A percentile compares a stretch with the other conserved stretches of the same genome.
These are phyloP conservation scores for Phalacrocorax aristotelis DNA, from an alignment of 2,113 vertebrate genomes.

Conservation along the genomic window DNA sequence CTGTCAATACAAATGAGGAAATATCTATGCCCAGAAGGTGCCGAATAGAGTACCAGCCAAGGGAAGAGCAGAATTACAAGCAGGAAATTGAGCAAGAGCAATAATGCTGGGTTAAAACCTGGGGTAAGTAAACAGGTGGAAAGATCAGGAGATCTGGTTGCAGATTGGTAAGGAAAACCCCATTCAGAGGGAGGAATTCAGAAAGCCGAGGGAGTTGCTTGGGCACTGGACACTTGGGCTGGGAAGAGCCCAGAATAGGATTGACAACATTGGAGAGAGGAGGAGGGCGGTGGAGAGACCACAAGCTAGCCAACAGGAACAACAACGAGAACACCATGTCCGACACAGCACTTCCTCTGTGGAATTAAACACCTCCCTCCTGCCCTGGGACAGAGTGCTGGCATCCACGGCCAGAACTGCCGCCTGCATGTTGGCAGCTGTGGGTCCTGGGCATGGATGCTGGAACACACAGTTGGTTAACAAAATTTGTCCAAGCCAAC, in stretches of 20 bases:
- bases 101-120: constrained; percentile 14
- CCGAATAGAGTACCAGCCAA: not conserved
- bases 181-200: not conserved
- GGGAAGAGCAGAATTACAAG: not conserved
- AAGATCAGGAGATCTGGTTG: not conserved
- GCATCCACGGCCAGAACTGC: not conserved
- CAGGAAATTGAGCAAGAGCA: constrained; percentile 25
- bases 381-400: constrained; percentile 1
- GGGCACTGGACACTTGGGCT: not conserved
- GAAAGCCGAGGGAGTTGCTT: not conserved
- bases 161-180: not conserved
- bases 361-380: constrained; percentile 8
- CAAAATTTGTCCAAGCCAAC: constrained; percentile 7
- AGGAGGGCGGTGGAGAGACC: constrained; percentile 23
- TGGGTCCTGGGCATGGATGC: not conserved
- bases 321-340: constrained; percentile 30
- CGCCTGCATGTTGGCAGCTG: not conserved
- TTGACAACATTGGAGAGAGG: not conserved
- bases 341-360: not conserved
- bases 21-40: not conserved
- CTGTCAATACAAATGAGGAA: not conserved
- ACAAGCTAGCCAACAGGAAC: constrained; percentile 23
- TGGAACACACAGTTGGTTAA: not conserved
- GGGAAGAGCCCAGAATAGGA: constrained; percentile 18
- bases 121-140: not conserved